Conservation (phyloP, 1,140 invertebrate genomes). For the Drosophila nasuta region DNA sequence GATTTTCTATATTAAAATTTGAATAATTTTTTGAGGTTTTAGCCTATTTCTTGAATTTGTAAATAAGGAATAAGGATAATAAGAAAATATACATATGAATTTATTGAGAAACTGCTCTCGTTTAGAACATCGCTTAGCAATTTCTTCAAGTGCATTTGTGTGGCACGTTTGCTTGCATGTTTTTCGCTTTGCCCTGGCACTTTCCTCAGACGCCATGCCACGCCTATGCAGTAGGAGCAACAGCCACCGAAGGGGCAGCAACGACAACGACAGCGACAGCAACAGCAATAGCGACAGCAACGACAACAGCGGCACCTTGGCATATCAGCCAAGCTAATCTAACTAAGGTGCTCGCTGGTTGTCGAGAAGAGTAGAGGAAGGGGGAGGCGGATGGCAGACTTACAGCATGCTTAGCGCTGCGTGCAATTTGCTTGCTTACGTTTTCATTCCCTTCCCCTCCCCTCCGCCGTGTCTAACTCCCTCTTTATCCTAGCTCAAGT, state of each 20-base stretch:
- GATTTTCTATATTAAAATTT: too few species aligned
- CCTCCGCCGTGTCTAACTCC: too few species aligned
- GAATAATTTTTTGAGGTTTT: too few species aligned
- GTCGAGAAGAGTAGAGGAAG: not conserved
- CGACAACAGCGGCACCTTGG: conserved; percentile 61
- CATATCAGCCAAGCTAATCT: conserved; percentile 74
- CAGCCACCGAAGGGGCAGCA: conserved; percentile 42
- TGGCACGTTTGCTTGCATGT: conserved; percentile 62
- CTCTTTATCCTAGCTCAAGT: conserved; percentile 18
- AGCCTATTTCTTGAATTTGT: too few species aligned
- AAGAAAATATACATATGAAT: too few species aligned
- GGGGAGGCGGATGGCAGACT: conserved; percentile 4
- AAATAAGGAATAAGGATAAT: too few species aligned
- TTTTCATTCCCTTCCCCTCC: not conserved
- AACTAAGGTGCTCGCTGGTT: conserved; percentile 28
- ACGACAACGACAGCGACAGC: conserved; percentile 16
- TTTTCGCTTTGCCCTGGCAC: conserved; percentile 48
- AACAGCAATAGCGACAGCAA: conserved; percentile 30
- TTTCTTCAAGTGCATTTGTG: conserved; percentile 38
- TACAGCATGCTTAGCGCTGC: conserved; percentile 28
- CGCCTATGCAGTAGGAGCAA: conserved; percentile 38
- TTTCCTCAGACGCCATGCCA: conserved; percentile 58
- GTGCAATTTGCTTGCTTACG: conserved; percentile 35
- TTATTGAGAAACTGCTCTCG: not conserved
- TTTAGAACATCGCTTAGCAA: not conserved